Percentiles rank a stretch among this genome's conserved stretches.
Evolutionary conservation across 2,797 vertebrate genomes (phyloP).

Genomic region (Spondyliosoma cantharus): DNA sequence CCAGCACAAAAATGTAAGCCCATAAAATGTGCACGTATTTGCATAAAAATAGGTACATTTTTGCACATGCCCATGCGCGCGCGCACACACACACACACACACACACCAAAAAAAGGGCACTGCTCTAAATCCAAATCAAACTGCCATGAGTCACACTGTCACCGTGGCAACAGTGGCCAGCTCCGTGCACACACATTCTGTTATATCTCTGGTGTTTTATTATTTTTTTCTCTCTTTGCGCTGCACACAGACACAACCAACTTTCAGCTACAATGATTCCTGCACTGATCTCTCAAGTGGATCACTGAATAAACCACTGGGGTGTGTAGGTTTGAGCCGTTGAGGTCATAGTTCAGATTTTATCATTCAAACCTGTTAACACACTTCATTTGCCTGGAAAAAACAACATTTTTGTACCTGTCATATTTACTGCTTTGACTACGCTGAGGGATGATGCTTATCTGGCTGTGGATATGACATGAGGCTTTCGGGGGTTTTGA

Average conservation of each 20-base stretch:
- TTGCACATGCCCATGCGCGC: conserved; percentile 28
- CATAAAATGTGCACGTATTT: conserved; percentile 28
- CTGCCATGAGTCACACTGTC: conserved; percentile 86
- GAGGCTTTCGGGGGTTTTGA: conserved; percentile 29
- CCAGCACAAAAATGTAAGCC: conserved; percentile 43
- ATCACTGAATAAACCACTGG: conserved; percentile 54
- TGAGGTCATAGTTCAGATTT: conserved; percentile 56
- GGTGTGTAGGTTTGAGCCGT: conserved; percentile 51
- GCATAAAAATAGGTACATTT: conserved; percentile 33
- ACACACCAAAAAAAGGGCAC: conserved; percentile 58
- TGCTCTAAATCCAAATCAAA: conserved; percentile 83
- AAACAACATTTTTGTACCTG: conserved; percentile 18
- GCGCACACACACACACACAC: conserved; percentile 21
- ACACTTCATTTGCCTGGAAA: conserved; percentile 1
- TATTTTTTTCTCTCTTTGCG: background rate
- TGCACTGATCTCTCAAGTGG: conserved; percentile 68
- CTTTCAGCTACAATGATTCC: conserved; percentile 73
- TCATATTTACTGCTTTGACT: conserved; percentile 21
- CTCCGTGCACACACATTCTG: conserved; percentile 82
- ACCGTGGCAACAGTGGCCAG: conserved; percentile 86
- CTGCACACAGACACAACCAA: conserved; percentile 52
- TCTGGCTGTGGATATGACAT: conserved; percentile 49
- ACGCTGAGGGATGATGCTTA: conserved; percentile 31
- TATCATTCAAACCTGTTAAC: conserved; percentile 38
- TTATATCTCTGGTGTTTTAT: conserved; percentile 70